Evolutionary conservation across 2,888 invertebrate species (phyloP).

Genomic region (Eupithecia subumbrata): DNA sequence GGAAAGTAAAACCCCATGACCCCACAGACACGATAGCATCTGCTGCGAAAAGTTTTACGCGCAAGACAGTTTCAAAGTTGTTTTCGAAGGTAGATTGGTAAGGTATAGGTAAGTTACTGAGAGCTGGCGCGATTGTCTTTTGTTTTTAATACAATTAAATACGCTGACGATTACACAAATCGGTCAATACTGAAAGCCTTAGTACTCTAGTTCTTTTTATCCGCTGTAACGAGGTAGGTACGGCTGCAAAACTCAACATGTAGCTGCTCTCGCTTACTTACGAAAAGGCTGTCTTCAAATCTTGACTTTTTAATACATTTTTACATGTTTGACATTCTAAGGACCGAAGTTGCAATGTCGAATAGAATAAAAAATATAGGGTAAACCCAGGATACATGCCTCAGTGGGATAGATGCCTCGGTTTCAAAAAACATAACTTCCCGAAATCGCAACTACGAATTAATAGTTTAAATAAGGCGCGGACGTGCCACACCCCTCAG

Average conservation of each 20-base stretch:
- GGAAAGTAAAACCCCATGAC: conserved; percentile 22
- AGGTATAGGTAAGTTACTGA: background rate
- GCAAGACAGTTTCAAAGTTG: conserved; percentile 24
- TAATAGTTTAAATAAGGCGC: too few relatives aligned
- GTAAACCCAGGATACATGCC: too few relatives aligned
- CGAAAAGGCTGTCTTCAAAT: background rate
- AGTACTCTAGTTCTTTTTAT: background rate
- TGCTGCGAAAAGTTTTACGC: conserved; percentile 24
- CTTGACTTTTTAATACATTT: background rate
- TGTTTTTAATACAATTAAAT: background rate
- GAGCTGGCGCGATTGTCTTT: background rate
- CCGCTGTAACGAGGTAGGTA: background rate
- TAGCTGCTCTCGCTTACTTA: background rate
- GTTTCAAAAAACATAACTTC: too few relatives aligned
- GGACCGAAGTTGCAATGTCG: background rate
- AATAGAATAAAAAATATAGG: background rate
- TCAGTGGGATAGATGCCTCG: too few relatives aligned
- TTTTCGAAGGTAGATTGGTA: conserved; percentile 15
- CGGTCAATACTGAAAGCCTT: background rate
- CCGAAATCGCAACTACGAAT: too few relatives aligned
- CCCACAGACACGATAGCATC: conserved; percentile 25
- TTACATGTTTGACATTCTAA: background rate
- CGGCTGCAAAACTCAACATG: background rate
- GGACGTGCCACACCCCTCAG: too few relatives aligned
- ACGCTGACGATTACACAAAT: background rate